Evolutionary conservation across 2,797 vertebrate species (phyloP).

Genomic region (Odontamblyopus rebecca): DNA sequence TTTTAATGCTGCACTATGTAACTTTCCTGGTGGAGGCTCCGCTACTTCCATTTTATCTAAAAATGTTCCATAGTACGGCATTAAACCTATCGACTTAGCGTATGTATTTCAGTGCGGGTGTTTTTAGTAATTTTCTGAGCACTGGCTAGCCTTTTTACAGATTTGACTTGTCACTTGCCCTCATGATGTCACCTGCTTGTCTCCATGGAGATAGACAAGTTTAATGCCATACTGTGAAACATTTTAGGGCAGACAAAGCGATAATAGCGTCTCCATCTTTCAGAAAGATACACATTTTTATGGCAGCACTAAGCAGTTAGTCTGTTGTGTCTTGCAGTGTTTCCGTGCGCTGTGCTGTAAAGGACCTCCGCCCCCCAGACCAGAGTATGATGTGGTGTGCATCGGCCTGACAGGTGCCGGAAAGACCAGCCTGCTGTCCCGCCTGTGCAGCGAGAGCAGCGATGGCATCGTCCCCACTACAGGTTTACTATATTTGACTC

Average conservation of each 20-base stretch:
- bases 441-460: constrained; percentile 89
- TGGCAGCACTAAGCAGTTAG: background rate
- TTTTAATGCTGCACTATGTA: background rate
- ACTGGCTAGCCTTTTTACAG: too few relatives aligned
- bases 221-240: background rate
- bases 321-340: constrained; percentile 82
- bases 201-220: too few relatives aligned
- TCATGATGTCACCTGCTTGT: too few relatives aligned
- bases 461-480: constrained; percentile 91
- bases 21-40: background rate
- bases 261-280: background rate
- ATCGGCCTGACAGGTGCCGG: constrained; percentile 95
- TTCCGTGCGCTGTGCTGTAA: constrained; percentile 98
- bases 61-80: background rate
- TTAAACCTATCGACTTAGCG: background rate
- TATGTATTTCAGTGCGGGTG: background rate
- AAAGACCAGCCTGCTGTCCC: constrained; percentile 92
- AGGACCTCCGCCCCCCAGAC: constrained; percentile 90
- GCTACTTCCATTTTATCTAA: background rate
- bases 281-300: background rate
- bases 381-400: constrained; percentile 97
- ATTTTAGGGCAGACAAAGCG: background rate
- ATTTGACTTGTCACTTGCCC: too few relatives aligned
- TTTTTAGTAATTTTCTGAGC: background rate
- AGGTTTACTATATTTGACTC: constrained; percentile 74